phyloP scores from a whole-genome alignment of 2,888 invertebrate genomes.

The Formica aserva region DNA sequence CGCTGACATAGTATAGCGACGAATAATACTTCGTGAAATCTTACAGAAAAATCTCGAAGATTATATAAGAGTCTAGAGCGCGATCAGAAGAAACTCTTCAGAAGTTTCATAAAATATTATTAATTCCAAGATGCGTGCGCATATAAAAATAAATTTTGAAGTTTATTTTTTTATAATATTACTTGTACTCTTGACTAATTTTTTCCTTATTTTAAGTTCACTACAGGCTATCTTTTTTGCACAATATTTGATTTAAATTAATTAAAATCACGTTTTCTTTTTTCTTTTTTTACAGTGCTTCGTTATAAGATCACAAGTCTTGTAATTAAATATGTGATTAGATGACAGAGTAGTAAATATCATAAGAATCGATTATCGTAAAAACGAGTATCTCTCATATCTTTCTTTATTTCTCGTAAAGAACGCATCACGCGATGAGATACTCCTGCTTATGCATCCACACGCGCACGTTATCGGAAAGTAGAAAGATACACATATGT shows the following conservation, averaged over 20 bases:
- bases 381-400: neutral
- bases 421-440: slow-evolving; percentile 1
- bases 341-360: neutral
- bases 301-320: neutral
- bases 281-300: neutral
- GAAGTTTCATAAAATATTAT: neutral
- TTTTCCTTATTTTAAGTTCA: neutral
- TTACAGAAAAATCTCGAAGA: slow-evolving; percentile 4
- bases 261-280: neutral
- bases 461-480: slow-evolving; percentile 22
- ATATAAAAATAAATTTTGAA: neutral
- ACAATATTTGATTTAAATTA: neutral
- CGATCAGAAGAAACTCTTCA: neutral
- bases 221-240: neutral
- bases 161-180: neutral
- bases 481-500: neutral
- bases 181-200: neutral
- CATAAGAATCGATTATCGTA: slow-evolving; percentile 3
- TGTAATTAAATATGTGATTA: neutral
- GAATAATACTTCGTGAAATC: slow-evolving; percentile 12
- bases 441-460: slow-evolving; percentile 4
- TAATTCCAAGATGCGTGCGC: neutral
- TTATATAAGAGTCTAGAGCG: neutral
- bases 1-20: neutral
- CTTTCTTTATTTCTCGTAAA: slow-evolving; percentile 9